Percentiles rank a stretch among this genome's conserved stretches.
Evolutionary conservation across 2,113 vertebrate genomes (phyloP).

Genomic region (Nymphicus hollandicus): DNA sequence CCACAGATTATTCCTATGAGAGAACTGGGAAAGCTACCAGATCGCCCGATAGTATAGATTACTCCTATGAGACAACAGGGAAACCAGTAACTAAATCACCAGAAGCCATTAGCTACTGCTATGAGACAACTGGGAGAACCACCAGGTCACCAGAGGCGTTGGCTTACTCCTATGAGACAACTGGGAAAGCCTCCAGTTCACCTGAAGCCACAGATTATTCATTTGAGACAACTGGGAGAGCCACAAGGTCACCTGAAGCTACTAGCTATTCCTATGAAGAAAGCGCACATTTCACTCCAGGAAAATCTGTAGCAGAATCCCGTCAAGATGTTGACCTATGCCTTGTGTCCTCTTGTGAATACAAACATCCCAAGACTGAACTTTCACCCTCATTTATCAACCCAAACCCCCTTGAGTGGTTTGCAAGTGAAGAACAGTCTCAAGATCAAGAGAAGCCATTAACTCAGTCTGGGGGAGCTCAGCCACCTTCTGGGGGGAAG

Average conservation of each 20-base stretch:
- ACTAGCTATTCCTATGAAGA: slow-evolving; percentile 66
- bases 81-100: slow-evolving; percentile 48
- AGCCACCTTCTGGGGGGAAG: slow-evolving; percentile 87
- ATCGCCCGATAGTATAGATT: slow-evolving; percentile 46
- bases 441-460: slow-evolving; percentile 83
- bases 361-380: slow-evolving; percentile 94
- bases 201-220: slow-evolving; percentile 58
- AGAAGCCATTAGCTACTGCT: slow-evolving; percentile 57
- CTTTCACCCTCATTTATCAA: slow-evolving; percentile 97
- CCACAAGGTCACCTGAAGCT: slow-evolving; percentile 42
- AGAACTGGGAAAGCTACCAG: slow-evolving; percentile 4
- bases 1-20: slow-evolving; percentile 49
- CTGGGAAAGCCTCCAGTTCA: slow-evolving; percentile 1
- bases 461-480: slow-evolving; percentile 79
- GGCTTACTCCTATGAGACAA: slow-evolving; percentile 52
- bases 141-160: slow-evolving; percentile 52
- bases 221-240: slow-evolving; percentile 58
- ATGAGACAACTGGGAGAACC: slow-evolving; percentile 62
- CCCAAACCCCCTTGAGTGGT: slow-evolving; percentile 93
- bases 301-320: slow-evolving; percentile 75
- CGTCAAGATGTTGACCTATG: slow-evolving; percentile 92
- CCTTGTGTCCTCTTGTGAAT: slow-evolving; percentile 91
- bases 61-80: slow-evolving; percentile 65
- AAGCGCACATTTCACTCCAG: slow-evolving; percentile 67
- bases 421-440: slow-evolving; percentile 83